phyloP scores from a whole-genome alignment of 2,797 vertebrate species.

The Sebastes baramenuke region DNA sequence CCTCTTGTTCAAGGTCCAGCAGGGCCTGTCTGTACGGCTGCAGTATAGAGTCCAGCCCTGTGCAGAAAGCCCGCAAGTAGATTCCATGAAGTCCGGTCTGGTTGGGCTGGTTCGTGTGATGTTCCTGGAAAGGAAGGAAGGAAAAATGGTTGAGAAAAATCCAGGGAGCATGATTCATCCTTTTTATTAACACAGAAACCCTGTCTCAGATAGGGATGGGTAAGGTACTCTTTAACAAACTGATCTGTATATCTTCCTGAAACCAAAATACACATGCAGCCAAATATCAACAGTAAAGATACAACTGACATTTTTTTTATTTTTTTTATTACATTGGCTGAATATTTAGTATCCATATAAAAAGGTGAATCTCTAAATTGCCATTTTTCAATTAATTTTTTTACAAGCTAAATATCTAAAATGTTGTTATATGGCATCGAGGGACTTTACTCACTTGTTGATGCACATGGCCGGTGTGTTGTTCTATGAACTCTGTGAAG shows the following conservation, averaged over 20 bases:
- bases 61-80: slow-evolving; percentile 96
- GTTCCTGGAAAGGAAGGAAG: slow-evolving; percentile 78
- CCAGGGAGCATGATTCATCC: not conserved
- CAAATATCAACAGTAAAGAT: too few species aligned
- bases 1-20: slow-evolving; percentile 97
- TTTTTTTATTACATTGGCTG: not conserved
- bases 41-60: slow-evolving; percentile 93
- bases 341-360: not conserved
- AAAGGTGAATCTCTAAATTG: not conserved
- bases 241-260: not conserved
- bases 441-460: slow-evolving; percentile 74
- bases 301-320: too few species aligned
- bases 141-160: not conserved
- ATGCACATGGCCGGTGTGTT: slow-evolving; percentile 90
- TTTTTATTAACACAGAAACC: not conserved
- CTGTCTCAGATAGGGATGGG: accelerated
- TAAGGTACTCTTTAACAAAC: not conserved
- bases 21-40: slow-evolving; percentile 96
- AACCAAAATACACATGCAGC: not conserved
- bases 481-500: slow-evolving; percentile 95
- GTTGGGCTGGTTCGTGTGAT: slow-evolving; percentile 86
- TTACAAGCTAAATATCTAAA: not conserved
- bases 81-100: slow-evolving; percentile 92
- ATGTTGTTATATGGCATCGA: not conserved
- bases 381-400: not conserved